Evolutionary conservation across 2,888 invertebrate genomes (phyloP).

Genomic region (Hololepta plana): DNA sequence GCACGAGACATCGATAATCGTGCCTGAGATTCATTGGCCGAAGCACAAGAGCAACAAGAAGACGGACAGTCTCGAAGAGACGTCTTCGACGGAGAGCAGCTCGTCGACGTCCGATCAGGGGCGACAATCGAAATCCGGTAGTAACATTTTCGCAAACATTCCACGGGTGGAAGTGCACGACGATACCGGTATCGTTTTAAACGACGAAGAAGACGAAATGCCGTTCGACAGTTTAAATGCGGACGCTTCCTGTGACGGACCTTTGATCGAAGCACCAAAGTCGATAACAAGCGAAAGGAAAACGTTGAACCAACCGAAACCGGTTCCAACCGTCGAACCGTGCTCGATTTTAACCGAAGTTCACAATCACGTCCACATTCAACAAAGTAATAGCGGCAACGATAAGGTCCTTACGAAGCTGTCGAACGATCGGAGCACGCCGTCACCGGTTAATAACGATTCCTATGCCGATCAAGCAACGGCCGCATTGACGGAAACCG

Average conservation of each 20-base stretch:
- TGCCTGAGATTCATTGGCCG: constrained; percentile 40
- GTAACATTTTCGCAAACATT: constrained; percentile 11
- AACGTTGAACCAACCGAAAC: constrained; percentile 25
- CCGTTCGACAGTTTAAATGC: constrained; percentile 15
- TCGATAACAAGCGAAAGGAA: constrained; percentile 25
- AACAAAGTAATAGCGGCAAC: constrained; percentile 18
- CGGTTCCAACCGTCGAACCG: constrained; percentile 20
- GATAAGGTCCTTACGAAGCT: constrained; percentile 16
- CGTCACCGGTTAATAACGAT: constrained; percentile 34
- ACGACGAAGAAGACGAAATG: constrained; percentile 12
- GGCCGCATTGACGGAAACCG: constrained; percentile 64
- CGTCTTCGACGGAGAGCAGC: constrained; percentile 7
- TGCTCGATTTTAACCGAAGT: constrained; percentile 15
- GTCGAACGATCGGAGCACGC: constrained; percentile 31
- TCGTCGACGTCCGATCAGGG: no score
- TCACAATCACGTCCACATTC: constrained; percentile 18
- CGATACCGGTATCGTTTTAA: constrained; percentile 12
- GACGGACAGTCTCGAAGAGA: not conserved
- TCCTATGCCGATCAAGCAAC: constrained; percentile 53
- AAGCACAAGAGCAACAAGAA: constrained; percentile 7
- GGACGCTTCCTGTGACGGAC: no score
- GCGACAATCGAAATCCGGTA: constrained; percentile 14
- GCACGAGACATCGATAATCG: constrained; percentile 45
- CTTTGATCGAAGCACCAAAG: constrained; percentile 17
- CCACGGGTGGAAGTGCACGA: constrained; percentile 53